Base-by-base conservation (phyloP, 2,888 invertebrate genomes). In the Synanthedon andrenaeformis region DNA sequence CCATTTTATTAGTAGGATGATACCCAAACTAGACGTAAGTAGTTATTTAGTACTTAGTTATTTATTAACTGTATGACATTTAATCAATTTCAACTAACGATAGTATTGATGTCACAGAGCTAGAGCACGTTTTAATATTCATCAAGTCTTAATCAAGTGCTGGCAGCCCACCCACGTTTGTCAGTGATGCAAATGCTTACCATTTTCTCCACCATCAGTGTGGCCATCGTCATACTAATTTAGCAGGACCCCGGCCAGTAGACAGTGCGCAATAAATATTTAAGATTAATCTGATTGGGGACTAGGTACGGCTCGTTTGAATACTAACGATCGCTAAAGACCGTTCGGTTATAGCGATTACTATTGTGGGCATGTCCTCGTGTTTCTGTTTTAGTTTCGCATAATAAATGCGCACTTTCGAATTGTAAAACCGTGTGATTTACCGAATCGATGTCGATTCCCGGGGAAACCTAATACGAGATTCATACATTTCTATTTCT, bases 181-280 rank as follows among this genome's bases (percentile, higher is more conserved):
- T 58, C 62, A 56, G 54, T 63, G 60, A 72, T 70, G 72, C 67
- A 64, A 70, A 70, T 76, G 70, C 67, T 71, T 67, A 74, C 78
- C 74, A 78, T 82, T 83, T 76, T 77, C 79, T 73, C 78, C 77
- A 80, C 79, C 84, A 86, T 84, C 85, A 71, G 79, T 65, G 76
- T 66, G 71, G 66, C 76, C 79, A 85, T 84, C 80, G 70, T 82
- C 79, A 87, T 86, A 85, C 87, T 84, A 87, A 87, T 87, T 85
- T 77, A 76, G 62, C 71, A 63, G 67, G 75, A 65, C 76, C 74
- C 72, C 71, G 72, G 72, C 81, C 78, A 79, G 76, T 76, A 69
- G 72, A 72, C 76, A 76, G 74, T 85, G 82, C 76, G 82, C 82
- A 87, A 86, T 87, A 86, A 87, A 86, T 87, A 87, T 86, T 86